Conservation (phyloP, 2,113 vertebrate genomes). For the Synchiropus splendidus region DNA sequence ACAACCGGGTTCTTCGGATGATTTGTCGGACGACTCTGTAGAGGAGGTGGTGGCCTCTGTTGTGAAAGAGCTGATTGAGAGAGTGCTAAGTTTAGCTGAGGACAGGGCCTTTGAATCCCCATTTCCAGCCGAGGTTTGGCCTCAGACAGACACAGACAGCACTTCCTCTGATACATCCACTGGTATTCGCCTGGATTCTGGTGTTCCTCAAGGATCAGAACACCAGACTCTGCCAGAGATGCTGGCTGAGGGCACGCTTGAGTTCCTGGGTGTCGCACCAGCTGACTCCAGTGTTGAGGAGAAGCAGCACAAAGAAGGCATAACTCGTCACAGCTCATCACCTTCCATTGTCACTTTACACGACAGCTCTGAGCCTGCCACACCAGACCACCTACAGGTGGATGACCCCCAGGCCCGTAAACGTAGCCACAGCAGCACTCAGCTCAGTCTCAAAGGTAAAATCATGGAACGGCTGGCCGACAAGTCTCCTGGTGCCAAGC, state of each 20-base stretch:
- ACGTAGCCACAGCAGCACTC: constrained; percentile 88
- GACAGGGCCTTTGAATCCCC: constrained; percentile 61
- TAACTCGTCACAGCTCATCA: constrained; percentile 88
- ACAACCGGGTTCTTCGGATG: constrained; percentile 53
- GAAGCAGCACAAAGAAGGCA: constrained; percentile 73
- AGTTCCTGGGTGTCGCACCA: constrained; percentile 50
- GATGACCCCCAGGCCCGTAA: constrained; percentile 74
- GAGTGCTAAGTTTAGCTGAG: constrained; percentile 71
- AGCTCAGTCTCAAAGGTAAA: constrained; percentile 90
- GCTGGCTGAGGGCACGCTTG: constrained; percentile 62
- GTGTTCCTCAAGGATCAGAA: constrained; percentile 21
- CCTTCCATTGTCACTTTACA: constrained; percentile 81
- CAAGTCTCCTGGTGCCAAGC: constrained; percentile 90
- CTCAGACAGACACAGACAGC: constrained; percentile 66
- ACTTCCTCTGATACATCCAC: constrained; percentile 59
- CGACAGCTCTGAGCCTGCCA: constrained; percentile 47
- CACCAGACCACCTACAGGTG: constrained; percentile 62
- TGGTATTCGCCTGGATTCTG: constrained; percentile 33
- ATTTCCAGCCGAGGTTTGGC: constrained; percentile 60
- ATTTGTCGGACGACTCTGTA: constrained; percentile 53
- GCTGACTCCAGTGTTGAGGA: constrained; percentile 27
- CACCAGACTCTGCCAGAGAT: constrained; percentile 62
- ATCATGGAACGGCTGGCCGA: constrained; percentile 80
- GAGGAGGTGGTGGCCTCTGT: constrained; percentile 78
- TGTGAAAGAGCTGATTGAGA: constrained; percentile 79